Evolutionary conservation across 1,140 invertebrate species (phyloP).

Genomic region (Zaprionus davidi): DNA sequence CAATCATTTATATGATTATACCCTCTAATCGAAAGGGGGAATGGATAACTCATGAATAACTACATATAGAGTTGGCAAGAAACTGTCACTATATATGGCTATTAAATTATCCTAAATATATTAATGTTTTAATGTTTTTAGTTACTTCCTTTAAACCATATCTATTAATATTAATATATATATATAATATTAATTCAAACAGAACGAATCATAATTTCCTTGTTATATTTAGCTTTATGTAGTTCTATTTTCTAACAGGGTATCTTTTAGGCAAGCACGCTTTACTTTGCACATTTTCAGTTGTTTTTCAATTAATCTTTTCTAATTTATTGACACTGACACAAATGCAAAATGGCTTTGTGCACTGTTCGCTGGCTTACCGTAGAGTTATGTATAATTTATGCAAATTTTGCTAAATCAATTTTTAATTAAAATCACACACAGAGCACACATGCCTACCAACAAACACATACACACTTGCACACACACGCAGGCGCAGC

Average conservation of each 20-base stretch:
- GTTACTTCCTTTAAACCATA: too few relatives aligned
- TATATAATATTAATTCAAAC: background rate
- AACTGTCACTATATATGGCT: background rate
- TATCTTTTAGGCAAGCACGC: background rate
- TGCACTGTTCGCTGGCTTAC: conserved; percentile 59
- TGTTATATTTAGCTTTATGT: background rate
- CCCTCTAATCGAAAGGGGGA: background rate
- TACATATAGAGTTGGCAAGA: background rate
- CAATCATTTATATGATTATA: conserved; percentile 55
- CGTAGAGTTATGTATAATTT: conserved; percentile 77
- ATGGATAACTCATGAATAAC: background rate
- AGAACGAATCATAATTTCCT: background rate
- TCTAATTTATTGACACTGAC: conserved; percentile 75
- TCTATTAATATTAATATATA: too few relatives aligned
- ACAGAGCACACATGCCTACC: conserved; percentile 27
- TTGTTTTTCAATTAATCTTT: conserved; percentile 72
- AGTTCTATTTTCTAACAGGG: background rate
- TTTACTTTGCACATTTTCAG: background rate
- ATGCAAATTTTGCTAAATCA: conserved; percentile 81
- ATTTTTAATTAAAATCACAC: conserved; percentile 79
- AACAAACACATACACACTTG: conserved; percentile 7
- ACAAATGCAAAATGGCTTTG: conserved; percentile 41
- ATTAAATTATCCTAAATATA: too few relatives aligned
- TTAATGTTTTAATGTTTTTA: too few relatives aligned
- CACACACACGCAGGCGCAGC: background rate